Evolutionary conservation across 2,797 vertebrate species (phyloP).

Genomic region (Phrynocephalus guinanensis): DNA sequence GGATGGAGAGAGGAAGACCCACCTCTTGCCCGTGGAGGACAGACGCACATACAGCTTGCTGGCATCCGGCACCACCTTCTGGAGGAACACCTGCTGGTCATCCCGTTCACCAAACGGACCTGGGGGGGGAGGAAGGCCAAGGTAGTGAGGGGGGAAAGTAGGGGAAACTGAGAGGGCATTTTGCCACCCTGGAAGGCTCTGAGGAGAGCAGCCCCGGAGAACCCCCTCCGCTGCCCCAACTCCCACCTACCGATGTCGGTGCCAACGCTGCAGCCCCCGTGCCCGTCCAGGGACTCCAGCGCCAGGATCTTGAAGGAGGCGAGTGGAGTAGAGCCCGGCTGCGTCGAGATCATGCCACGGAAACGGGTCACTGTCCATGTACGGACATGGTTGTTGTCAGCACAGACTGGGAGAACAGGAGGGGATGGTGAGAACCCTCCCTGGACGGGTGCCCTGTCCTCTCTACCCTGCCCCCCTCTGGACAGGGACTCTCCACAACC

Average conservation of each 20-base stretch:
- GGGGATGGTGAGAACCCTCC: rapidly evolving
- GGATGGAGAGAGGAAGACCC: background rate
- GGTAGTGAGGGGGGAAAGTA: too few relatives aligned
- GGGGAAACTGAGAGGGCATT: background rate
- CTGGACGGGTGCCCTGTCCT: background rate
- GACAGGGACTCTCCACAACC: background rate
- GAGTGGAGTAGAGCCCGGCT: conserved; percentile 91
- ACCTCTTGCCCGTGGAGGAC: conserved; percentile 94
- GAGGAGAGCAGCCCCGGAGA: too few relatives aligned
- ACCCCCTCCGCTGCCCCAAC: background rate
- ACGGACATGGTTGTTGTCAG: conserved; percentile 91
- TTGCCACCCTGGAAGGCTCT: too few relatives aligned
- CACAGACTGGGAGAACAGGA: conserved; percentile 80
- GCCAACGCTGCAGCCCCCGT: conserved; percentile 87
- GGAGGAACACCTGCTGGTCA: conserved; percentile 93
- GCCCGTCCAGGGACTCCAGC: conserved; percentile 86
- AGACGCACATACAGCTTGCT: conserved; percentile 90
- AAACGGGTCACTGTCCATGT: conserved; percentile 94
- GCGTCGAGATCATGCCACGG: conserved; percentile 94
- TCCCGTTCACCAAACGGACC: conserved; percentile 91
- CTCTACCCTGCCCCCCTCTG: background rate
- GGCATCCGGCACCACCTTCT: conserved; percentile 90
- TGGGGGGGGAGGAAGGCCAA: conserved; percentile 54
- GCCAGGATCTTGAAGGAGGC: conserved; percentile 93
- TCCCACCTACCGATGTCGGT: conserved; percentile 85